Percentiles rank a stretch among this genome's conserved stretches.
phyloP scores from a whole-genome alignment of 2,113 vertebrate genomes.

The Amazona guildingii region DNA sequence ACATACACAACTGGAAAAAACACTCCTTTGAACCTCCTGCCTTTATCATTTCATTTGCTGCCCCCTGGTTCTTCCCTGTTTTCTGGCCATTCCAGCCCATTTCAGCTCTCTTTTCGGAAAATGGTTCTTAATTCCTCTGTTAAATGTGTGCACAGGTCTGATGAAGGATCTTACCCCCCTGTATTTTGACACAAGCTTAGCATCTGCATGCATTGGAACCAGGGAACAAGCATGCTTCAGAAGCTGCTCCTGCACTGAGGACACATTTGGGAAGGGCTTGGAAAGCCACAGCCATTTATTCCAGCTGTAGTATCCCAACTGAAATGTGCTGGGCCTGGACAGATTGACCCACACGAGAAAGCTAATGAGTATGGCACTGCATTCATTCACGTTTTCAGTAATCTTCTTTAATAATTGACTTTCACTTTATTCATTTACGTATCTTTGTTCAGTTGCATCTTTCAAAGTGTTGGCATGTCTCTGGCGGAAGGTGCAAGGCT shows the following conservation, averaged over 20 bases:
- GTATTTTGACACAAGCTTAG: not conserved
- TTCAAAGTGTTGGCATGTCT: not conserved
- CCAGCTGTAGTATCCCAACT: not conserved
- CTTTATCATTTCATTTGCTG: not conserved
- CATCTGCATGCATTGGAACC: not conserved
- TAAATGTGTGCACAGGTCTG: not conserved
- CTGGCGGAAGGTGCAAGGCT: not conserved
- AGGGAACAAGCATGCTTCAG: not conserved
- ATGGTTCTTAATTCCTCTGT: not conserved
- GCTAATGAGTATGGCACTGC: not conserved
- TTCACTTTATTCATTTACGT: slow-evolving; percentile 29
- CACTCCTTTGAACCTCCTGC: not conserved
- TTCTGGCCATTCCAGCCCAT: not conserved
- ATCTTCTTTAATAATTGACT: slow-evolving; percentile 22
- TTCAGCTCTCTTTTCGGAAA: not conserved
- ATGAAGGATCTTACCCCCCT: not conserved
- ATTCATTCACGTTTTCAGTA: slow-evolving; percentile 21
- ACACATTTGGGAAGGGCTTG: not conserved
- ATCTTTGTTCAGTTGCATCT: slow-evolving; percentile 17
- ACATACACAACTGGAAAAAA: not conserved
- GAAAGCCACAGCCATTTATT: not conserved
- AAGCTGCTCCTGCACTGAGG: not conserved
- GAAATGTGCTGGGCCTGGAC: not conserved
- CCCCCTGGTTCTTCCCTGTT: not conserved
- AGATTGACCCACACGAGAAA: not conserved